Conservation (phyloP, 2,797 vertebrate genomes). For the Iguana delicatissima region DNA sequence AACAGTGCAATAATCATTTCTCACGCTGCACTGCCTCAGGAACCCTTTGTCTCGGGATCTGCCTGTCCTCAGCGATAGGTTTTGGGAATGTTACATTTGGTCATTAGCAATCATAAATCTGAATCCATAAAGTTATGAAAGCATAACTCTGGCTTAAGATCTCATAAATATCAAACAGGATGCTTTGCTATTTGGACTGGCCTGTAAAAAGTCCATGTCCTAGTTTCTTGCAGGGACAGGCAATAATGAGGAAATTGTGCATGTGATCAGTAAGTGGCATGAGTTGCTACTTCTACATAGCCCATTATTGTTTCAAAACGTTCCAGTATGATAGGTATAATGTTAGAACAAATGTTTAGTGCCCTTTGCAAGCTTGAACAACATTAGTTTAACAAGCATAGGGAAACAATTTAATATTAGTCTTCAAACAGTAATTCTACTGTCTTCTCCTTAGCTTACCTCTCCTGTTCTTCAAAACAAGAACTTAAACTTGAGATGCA, state of each 20-base stretch:
- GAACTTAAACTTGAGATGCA: neutral
- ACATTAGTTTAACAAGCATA: neutral
- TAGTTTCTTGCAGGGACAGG: neutral
- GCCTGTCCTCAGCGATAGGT: too few relatives aligned
- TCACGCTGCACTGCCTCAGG: too few relatives aligned
- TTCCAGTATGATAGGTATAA: neutral
- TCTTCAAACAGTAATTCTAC: neutral
- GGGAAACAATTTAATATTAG: neutral
- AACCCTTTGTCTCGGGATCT: too few relatives aligned
- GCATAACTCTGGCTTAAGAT: too few relatives aligned
- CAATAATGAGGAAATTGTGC: neutral
- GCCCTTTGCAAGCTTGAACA: neutral
- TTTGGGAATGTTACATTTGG: too few relatives aligned
- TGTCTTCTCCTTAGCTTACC: neutral
- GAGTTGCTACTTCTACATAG: neutral
- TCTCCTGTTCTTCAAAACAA: neutral
- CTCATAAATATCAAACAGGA: neutral
- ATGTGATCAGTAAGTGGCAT: neutral
- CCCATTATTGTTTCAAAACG: neutral
- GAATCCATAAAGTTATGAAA: too few relatives aligned
- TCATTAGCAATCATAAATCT: too few relatives aligned
- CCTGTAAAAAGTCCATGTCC: neutral
- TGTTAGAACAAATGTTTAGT: neutral
- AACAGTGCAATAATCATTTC: too few relatives aligned
- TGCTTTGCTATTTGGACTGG: neutral